Evolutionary conservation across 2,888 invertebrate genomes (phyloP).

Genomic region (Odontomyia ornata): DNA sequence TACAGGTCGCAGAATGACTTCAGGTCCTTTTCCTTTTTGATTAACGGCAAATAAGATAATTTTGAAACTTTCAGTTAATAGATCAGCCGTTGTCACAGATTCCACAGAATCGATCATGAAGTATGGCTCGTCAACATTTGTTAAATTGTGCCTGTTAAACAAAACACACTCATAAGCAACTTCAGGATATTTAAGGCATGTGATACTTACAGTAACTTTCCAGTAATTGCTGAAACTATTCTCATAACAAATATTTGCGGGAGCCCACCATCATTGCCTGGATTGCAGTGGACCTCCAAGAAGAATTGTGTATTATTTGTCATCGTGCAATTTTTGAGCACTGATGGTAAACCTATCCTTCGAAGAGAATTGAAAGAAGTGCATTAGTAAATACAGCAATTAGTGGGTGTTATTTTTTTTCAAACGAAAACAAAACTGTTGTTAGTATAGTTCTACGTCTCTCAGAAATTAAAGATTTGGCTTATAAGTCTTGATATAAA

Average conservation of each 20-base stretch:
- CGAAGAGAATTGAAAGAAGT: conserved; percentile 21
- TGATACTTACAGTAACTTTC: conserved; percentile 47
- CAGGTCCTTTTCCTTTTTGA: conserved; percentile 76
- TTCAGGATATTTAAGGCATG: background rate
- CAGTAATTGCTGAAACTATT: conserved; percentile 64
- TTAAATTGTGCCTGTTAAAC: conserved; percentile 54
- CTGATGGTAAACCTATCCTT: conserved; percentile 75
- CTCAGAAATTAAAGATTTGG: too few relatives aligned
- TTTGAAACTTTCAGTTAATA: conserved; percentile 76
- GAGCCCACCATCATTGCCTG: conserved; percentile 83
- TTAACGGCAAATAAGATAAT: conserved; percentile 77
- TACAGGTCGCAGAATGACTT: conserved; percentile 75
- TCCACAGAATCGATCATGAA: conserved; percentile 51
- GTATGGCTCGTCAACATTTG: conserved; percentile 51
- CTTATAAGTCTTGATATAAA: too few relatives aligned
- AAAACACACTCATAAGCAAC: background rate
- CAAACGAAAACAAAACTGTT: background rate
- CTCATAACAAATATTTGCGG: conserved; percentile 81
- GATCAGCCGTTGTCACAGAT: conserved; percentile 70
- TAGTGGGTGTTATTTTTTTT: background rate
- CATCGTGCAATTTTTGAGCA: conserved; percentile 80
- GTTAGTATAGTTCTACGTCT: too few relatives aligned
- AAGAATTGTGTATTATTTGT: conserved; percentile 78
- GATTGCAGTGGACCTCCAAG: conserved; percentile 76
- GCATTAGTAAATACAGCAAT: background rate